Evolutionary conservation across 2,113 vertebrate species (phyloP).

Genomic region (Syngnathus typhle): DNA sequence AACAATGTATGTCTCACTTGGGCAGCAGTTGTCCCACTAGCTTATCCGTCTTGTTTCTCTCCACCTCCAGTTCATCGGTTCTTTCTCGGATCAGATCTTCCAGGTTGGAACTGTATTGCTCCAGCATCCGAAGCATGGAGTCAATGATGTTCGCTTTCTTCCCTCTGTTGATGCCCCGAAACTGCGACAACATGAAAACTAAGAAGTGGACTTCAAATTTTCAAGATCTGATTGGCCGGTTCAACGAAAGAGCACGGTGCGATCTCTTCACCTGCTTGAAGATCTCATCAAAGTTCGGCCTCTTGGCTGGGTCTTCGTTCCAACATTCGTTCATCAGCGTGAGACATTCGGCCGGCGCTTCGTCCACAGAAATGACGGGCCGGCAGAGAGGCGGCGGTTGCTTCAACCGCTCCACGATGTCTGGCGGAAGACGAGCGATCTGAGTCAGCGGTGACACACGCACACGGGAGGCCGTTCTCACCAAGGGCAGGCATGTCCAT

Average conservation of each 20-base stretch:
- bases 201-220: background rate
- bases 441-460: background rate
- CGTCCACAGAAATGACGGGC: constrained; percentile 73
- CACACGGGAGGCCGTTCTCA: constrained; percentile 36
- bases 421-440: constrained; percentile 46
- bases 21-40: constrained; percentile 81
- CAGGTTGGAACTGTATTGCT: constrained; percentile 84
- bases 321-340: constrained; percentile 80
- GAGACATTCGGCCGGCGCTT: constrained; percentile 79
- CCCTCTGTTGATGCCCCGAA: constrained; percentile 77
- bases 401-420: constrained; percentile 60
- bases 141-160: constrained; percentile 81
- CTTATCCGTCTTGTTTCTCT: constrained; percentile 80
- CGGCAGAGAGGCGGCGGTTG: constrained; percentile 66
- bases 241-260: background rate
- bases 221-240: background rate
- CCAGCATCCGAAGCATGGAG: constrained; percentile 83
- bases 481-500: constrained; percentile 75
- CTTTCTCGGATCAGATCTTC: constrained; percentile 83
- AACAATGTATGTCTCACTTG: constrained; percentile 53
- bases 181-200: constrained; percentile 54
- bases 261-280: constrained; percentile 61
- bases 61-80: constrained; percentile 81
- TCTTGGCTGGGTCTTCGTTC: constrained; percentile 72
- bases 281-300: constrained; percentile 72